Evolutionary conservation across 2,888 invertebrate genomes (phyloP), one percentile per base, ranked within the genome.

Genomic region (Opisthograptis luteolata): DNA sequence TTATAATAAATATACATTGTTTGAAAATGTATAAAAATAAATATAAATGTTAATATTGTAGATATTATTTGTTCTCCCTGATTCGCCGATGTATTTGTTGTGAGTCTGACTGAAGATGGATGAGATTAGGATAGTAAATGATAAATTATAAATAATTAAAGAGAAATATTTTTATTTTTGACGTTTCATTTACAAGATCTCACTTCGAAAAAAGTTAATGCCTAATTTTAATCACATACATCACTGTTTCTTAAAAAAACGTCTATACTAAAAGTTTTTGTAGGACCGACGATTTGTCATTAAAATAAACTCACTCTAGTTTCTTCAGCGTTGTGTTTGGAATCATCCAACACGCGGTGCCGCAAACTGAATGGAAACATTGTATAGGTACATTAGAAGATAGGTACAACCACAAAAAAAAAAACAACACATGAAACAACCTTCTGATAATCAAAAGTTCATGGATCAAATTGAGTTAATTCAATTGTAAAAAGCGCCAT

Each of bases 111-210:
- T 79, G 84, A 79, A 34, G 78, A 78, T 73, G 84, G 73, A 84
- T 81, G 86, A 81, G 76, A 76, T 79, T 85, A 82, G 82, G 74
- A 64, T 80, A 70, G 41, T 51, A 54, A 62, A 87, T 67, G 74
- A 81, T 85, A 84, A 85, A 86, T 84, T 85, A 86, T 86, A 78
- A 87, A 87, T 87, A 86, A 88, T 67, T 52, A 78, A 87, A 84
- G 81, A 84, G 81, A 80, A 73, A 86, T 87, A 87, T 88, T 88
- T 88, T 88, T 87, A 81, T 36, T 53, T 55, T 19, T 27, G 57
- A 44, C 53, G 53, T 59, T 62, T 62, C 52, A 62, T 63, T 62
- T 62, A 60, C 35, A 56, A 28, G 42, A 48, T 28, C 25, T 25
- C 45, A 20, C 8, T 39, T 30, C 12, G n/a, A n/a, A n/a, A n/a